Conservation (phyloP, 2,113 vertebrate species). For the Dipodomys stephensi region DNA sequence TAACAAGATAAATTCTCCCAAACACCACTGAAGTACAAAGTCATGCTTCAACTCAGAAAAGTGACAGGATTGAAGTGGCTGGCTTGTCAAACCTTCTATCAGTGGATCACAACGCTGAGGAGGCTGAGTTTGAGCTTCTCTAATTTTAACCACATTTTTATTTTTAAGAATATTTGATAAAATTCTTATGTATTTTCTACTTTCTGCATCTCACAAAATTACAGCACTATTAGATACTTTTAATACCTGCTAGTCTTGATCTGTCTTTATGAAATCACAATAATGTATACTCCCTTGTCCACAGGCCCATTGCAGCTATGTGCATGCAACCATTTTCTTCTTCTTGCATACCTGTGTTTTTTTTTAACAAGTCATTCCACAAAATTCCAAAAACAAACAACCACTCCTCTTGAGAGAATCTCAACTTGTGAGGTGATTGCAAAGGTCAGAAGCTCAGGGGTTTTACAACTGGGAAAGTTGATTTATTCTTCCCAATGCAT, state of each 20-base stretch:
- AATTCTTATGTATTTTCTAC: not conserved
- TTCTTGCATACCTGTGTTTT: not conserved
- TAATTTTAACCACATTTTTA: too few species aligned
- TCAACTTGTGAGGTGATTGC: not conserved
- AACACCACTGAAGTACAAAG: not conserved
- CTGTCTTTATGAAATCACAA: accelerated
- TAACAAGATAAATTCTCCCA: constrained; percentile 47
- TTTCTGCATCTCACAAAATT: not conserved
- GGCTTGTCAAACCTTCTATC: not conserved
- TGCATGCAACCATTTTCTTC: accelerated
- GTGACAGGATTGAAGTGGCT: not conserved
- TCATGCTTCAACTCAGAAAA: not conserved
- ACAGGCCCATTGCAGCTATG: not conserved
- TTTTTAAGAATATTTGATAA: not conserved
- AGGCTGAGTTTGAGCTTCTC: not conserved
- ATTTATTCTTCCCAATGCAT: not conserved
- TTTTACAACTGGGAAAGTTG: not conserved
- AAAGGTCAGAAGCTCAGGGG: not conserved
- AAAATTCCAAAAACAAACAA: not conserved
- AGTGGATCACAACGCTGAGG: not conserved
- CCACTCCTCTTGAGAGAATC: not conserved
- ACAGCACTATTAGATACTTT: not conserved
- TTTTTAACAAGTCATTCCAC: not conserved
- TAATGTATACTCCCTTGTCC: not conserved
- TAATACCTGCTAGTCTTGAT: not conserved